These are phyloP conservation scores for Myocastor coypus DNA, from an alignment of 2,113 vertebrate species.

Conservation along the genomic window DNA sequence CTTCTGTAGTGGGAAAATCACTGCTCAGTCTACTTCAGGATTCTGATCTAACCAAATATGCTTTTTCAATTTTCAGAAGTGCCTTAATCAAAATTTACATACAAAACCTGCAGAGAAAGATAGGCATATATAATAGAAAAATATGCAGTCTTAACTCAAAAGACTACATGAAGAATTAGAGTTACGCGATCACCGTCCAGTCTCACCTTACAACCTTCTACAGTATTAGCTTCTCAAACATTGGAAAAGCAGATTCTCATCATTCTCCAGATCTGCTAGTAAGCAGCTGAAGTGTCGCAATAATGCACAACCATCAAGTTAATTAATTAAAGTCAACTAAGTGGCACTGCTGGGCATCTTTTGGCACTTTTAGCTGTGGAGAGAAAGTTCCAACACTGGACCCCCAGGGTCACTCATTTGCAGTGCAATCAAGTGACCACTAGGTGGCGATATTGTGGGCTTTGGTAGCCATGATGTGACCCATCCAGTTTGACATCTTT, in stretches of 20 bases:
- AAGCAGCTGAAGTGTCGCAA: not conserved
- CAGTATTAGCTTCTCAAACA: not conserved
- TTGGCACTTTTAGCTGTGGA: not conserved
- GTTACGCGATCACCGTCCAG: not conserved
- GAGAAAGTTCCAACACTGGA: not conserved
- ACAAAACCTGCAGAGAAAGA: conserved; percentile 4
- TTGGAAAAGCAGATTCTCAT: not conserved
- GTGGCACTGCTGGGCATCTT: not conserved
- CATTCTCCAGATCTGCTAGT: conserved; percentile 3
- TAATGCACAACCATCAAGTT: not conserved
- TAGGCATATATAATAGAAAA: not conserved
- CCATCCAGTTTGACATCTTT: not conserved
- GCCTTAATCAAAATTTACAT: not conserved
- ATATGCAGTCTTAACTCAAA: conserved; percentile 20
- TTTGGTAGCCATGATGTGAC: not conserved
- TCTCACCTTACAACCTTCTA: not conserved
- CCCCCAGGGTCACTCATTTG: conserved; percentile 29
- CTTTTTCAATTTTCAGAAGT: conserved; percentile 38
- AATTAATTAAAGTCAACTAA: not conserved
- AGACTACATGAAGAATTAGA: not conserved
- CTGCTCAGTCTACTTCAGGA: not conserved
- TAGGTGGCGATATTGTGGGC: conserved; percentile 69
- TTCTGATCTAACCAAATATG: not conserved
- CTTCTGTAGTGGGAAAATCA: not conserved
- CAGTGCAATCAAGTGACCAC: conserved; percentile 53